Evolutionary conservation across 2,113 vertebrate genomes (phyloP).

Genomic region (Hoplias malabaricus): DNA sequence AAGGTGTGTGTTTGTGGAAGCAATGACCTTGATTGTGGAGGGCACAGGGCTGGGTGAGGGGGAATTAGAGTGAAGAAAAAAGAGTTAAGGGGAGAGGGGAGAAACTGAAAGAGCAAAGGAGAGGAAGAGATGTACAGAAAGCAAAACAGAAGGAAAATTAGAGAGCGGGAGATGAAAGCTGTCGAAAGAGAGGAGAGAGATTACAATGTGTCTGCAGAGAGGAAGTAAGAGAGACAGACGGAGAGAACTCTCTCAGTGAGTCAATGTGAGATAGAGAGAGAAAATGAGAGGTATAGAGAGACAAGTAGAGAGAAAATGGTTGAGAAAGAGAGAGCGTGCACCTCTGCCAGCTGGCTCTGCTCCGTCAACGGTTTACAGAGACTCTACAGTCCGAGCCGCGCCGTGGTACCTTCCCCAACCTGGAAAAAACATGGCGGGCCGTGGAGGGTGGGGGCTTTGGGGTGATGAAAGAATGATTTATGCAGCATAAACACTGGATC

Average conservation of each 20-base stretch:
- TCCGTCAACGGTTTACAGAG: constrained; percentile 58
- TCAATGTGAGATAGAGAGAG: too few relatives aligned
- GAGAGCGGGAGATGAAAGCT: too few relatives aligned
- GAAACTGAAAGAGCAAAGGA: too few relatives aligned
- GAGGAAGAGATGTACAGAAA: too few relatives aligned
- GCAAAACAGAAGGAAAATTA: too few relatives aligned
- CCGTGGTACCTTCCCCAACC: constrained; percentile 46
- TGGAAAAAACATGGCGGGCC: constrained; percentile 46
- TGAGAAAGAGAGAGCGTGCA: not conserved
- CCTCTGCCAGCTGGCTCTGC: constrained; percentile 51
- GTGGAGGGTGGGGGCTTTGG: constrained; percentile 32
- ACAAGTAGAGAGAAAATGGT: too few relatives aligned
- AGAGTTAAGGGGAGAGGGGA: not conserved
- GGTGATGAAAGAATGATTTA: constrained; percentile 62
- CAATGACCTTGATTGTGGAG: not conserved
- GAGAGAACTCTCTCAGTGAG: too few relatives aligned
- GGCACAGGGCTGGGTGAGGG: not conserved
- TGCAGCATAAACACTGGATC: constrained; percentile 46
- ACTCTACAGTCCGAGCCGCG: constrained; percentile 44
- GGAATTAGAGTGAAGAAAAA: not conserved
- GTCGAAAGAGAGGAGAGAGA: too few relatives aligned
- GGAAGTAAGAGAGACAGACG: too few relatives aligned
- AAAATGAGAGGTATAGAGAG: not conserved
- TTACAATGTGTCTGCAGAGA: too few relatives aligned
- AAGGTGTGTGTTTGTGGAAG: constrained; percentile 21